phyloP scores from a whole-genome alignment of 2,797 vertebrate species.

The Premnoplex brunnescens region DNA sequence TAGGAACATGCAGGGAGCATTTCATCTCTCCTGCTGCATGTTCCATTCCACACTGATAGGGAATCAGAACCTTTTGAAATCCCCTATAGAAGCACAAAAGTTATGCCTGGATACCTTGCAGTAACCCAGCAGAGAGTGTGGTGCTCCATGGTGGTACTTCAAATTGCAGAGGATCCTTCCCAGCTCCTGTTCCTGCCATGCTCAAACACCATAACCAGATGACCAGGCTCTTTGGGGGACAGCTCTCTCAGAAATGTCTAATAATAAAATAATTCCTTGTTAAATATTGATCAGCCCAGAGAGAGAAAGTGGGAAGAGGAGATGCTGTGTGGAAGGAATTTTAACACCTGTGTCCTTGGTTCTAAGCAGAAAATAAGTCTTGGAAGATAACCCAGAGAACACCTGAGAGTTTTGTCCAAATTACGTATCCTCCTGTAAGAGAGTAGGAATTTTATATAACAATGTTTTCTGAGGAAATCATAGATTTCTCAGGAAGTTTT shows the following conservation, averaged over 20 bases:
- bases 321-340: not conserved
- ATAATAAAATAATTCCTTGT: not conserved
- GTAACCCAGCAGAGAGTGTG: not conserved
- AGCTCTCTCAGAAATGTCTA: not conserved
- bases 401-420: not conserved
- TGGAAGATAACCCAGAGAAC: not conserved
- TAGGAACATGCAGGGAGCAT: not conserved
- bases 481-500: not conserved
- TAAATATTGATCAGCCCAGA: not conserved
- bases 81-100: not conserved
- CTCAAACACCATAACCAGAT: not conserved
- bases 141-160: not conserved
- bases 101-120: not conserved
- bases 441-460: accelerated
- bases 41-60: not conserved
- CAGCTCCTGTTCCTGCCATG: not conserved
- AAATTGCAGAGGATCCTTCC: not conserved
- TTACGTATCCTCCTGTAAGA: not conserved
- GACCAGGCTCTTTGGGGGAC: not conserved
- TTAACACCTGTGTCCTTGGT: not conserved
- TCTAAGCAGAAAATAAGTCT: not conserved
- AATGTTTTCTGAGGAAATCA: not conserved
- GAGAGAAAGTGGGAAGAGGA: not conserved
- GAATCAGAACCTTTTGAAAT: not conserved
- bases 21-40: not conserved